These are phyloP conservation scores for Raja brachyura DNA, from an alignment of 2,113 vertebrate genomes.

Conservation along the genomic window DNA sequence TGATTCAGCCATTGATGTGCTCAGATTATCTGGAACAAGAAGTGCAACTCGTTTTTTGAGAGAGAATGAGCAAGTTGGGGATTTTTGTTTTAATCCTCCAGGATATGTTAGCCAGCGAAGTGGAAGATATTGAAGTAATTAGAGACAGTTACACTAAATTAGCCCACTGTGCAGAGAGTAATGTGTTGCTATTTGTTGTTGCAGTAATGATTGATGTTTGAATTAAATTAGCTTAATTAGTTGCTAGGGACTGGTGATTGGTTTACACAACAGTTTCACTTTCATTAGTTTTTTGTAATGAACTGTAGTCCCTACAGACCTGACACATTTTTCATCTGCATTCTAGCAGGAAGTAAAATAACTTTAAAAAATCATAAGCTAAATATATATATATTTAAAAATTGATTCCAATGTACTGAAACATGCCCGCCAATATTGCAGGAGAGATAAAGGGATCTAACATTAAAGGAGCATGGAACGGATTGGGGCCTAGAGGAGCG, in stretches of 20 bases:
- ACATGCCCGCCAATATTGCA: too few relatives aligned
- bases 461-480: too few relatives aligned
- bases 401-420: too few relatives aligned
- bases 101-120: background rate
- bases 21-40: background rate
- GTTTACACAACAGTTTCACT: background rate
- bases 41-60: background rate
- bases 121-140: background rate
- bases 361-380: too few relatives aligned
- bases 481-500: too few relatives aligned
- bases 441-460: too few relatives aligned
- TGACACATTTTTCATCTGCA: background rate
- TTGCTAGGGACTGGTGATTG: background rate
- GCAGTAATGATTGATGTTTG: background rate
- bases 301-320: background rate
- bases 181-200: background rate
- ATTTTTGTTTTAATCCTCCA: background rate
- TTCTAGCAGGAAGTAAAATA: background rate
- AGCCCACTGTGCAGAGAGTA: background rate
- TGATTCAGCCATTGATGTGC: background rate
- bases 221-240: constrained; percentile 22
- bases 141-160: background rate
- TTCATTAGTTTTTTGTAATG: constrained; percentile 12
- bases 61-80: background rate
- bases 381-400: background rate